A percentile compares a stretch with the other conserved stretches of the same genome.
phyloP scores from a whole-genome alignment of 2,113 vertebrate species.

The Empidonax traillii region DNA sequence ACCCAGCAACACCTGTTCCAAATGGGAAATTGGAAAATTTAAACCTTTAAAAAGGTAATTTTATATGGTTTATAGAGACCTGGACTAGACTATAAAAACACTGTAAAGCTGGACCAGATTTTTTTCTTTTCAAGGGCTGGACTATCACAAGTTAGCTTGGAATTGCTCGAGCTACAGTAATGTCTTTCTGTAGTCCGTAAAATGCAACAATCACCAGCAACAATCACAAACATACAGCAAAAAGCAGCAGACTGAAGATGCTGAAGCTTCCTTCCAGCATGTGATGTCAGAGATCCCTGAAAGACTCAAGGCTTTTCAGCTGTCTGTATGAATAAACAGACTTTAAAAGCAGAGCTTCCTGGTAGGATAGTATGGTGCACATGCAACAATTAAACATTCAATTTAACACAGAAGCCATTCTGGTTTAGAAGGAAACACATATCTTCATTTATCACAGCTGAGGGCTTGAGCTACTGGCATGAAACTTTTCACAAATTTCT shows the following conservation, averaged over 20 bases:
- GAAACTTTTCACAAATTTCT: background rate
- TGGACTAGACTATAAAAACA: slow-evolving; percentile 57
- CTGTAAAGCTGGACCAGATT: background rate
- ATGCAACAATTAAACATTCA: background rate
- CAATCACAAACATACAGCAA: background rate
- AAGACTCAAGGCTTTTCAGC: background rate
- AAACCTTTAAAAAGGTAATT: slow-evolving; percentile 30
- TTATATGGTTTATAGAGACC: slow-evolving; percentile 57
- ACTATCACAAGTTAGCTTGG: background rate
- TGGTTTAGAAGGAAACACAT: background rate
- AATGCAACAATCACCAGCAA: background rate
- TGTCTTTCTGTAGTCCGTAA: background rate
- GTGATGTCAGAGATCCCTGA: background rate
- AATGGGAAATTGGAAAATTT: slow-evolving; percentile 38
- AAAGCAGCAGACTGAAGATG: background rate
- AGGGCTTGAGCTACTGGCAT: background rate
- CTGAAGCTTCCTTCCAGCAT: background rate
- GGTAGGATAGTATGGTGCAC: background rate
- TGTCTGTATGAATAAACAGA: background rate
- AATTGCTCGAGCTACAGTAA: background rate
- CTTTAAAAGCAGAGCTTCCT: background rate
- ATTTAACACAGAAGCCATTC: background rate
- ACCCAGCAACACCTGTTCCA: slow-evolving; percentile 47
- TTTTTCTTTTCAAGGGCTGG: background rate
- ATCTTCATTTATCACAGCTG: background rate